A percentile compares a stretch with the other conserved stretches of the same genome.
Evolutionary conservation across 2,113 vertebrate genomes (phyloP).

Genomic region (Sitta europaea): DNA sequence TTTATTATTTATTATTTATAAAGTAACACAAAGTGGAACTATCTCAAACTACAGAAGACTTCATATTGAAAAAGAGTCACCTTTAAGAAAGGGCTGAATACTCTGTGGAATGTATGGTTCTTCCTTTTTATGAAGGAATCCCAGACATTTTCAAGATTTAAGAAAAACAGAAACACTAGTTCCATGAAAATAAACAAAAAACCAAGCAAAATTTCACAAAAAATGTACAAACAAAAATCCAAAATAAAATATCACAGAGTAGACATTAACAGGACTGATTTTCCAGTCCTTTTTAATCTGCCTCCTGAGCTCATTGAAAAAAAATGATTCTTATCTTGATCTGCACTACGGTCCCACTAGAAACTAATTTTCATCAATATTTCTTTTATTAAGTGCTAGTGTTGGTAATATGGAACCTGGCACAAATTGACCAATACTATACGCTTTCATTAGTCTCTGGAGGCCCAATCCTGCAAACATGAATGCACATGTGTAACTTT

Average conservation of each 20-base stretch:
- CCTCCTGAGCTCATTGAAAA: background rate
- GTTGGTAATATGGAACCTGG: background rate
- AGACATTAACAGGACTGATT: background rate
- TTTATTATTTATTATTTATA: background rate
- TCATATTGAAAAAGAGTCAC: background rate
- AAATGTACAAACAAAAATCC: background rate
- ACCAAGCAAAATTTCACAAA: background rate
- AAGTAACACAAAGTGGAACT: background rate
- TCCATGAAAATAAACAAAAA: background rate
- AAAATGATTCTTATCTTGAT: background rate
- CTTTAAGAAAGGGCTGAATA: background rate
- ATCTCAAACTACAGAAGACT: background rate
- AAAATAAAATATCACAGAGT: background rate
- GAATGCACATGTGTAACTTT: background rate
- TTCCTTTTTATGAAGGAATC: background rate
- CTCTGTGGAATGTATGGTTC: background rate
- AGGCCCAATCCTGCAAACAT: background rate
- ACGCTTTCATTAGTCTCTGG: background rate
- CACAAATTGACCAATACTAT: background rate
- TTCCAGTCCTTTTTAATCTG: background rate
- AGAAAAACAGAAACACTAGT: background rate
- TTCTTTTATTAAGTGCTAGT: conserved; percentile 32
- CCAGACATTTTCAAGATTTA: background rate
- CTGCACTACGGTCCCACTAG: background rate
- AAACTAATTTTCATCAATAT: conserved; percentile 26